A percentile compares a stretch with the other conserved stretches of the same genome.
phyloP scores from a whole-genome alignment of 2,797 vertebrate species.

The Xiphorhynchus erythropygius region DNA sequence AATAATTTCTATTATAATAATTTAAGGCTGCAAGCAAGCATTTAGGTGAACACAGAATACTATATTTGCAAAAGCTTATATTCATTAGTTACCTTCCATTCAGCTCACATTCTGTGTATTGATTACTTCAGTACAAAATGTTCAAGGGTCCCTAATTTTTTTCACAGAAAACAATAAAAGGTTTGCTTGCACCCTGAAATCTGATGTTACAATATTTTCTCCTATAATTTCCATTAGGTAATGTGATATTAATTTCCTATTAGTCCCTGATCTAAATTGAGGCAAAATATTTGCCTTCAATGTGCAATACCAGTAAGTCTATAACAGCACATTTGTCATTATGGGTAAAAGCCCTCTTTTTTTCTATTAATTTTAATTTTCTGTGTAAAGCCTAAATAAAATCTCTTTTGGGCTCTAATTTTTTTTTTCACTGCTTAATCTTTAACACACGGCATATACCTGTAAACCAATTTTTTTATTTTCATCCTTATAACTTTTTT shows the following conservation, averaged over 20 bases:
- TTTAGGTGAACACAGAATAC: not conserved
- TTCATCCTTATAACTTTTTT: not conserved
- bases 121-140: not conserved
- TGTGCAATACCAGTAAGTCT: not conserved
- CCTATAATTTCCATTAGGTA: not conserved
- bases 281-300: not conserved
- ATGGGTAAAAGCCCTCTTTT: rapidly evolving
- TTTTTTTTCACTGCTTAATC: not conserved
- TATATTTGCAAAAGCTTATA: not conserved
- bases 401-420: not conserved
- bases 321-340: not conserved
- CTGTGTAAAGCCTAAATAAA: not conserved
- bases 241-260: not conserved
- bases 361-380: not conserved
- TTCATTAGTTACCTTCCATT: not conserved
- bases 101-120: not conserved
- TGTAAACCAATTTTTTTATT: not conserved
- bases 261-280: not conserved
- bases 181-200: not conserved
- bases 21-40: not conserved
- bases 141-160: not conserved
- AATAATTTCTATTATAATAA: not conserved
- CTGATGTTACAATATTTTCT: not conserved
- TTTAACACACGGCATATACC: not conserved
- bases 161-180: not conserved